phyloP scores from a whole-genome alignment of 2,113 vertebrate genomes.

The Apodemus sylvaticus region DNA sequence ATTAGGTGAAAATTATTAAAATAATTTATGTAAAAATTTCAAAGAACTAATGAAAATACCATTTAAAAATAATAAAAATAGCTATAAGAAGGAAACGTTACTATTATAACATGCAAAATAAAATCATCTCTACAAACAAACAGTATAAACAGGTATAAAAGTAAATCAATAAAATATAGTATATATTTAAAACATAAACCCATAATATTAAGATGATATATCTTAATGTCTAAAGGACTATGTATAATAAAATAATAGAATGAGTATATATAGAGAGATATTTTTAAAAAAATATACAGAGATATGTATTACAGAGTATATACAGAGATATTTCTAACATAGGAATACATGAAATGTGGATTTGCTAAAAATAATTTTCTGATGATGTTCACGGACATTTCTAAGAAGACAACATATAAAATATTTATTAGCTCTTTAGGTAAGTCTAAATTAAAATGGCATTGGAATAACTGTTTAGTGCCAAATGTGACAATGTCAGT shows the following conservation, averaged over 20 bases:
- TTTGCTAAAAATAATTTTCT: not conserved
- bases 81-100: not conserved
- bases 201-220: not conserved
- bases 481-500: not conserved
- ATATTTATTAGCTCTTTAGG: not conserved
- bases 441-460: not conserved
- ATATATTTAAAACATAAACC: not conserved
- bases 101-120: not conserved
- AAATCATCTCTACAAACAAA: not conserved
- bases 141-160: not conserved
- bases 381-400: not conserved
- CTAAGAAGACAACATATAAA: not conserved
- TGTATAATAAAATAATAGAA: not conserved
- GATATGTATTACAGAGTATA: not conserved
- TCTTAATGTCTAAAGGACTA: not conserved
- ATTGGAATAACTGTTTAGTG: accelerated
- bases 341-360: not conserved
- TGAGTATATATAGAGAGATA: not conserved
- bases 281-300: no score
- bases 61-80: not conserved
- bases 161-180: not conserved
- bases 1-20: not conserved
- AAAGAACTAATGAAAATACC: not conserved
- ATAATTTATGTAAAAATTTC: not conserved
- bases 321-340: not conserved